Base-by-base conservation (phyloP, 2,113 vertebrate species). In the Erythrolamprus reginae region DNA sequence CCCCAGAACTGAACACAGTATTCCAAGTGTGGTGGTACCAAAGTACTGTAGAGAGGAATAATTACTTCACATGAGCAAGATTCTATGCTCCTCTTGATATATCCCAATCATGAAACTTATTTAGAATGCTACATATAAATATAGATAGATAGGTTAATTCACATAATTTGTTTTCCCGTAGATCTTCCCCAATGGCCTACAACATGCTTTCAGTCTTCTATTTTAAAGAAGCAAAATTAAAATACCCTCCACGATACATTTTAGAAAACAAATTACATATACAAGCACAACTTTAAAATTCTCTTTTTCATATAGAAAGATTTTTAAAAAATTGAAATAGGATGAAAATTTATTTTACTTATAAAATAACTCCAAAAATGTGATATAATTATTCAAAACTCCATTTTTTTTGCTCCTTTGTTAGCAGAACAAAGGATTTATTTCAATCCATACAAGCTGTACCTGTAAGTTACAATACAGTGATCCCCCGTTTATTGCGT, bases 381-480 rank as follows among this genome's bases (percentile, higher is more conserved):
- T 70, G n/a, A 70, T 6, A 33, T n/a, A 70, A 70, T 70, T 70
- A 38, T 70, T 70, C n/a, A 38, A 70, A 70, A 70, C 5, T 70
- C 65, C n/a, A 19, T 70, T 70, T 19, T n/a, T n/a, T n/a, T 70
- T 38, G n/a, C 5, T 13, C 61, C 61, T 70, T 70, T 70, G 65
- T 15, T 70, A 70, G 65, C 5, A 70, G n/a, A 70, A 70, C 65
- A 19, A 70, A 70, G 65, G 65, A 70, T 7, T 70, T 5, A n/a
- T 12, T 47, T 26, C 23, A 24, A 21, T 10, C 13, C 13, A 85
- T 45, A 52, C 6, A 33, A 42, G n/a, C 4, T 23, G 23, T 19
- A 86, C 23, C n/a, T 65, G n/a, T 12, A 87, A 83, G 61, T 9
- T 93, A 88, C 50, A 84, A 38, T 83, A 53, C 88, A 89, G n/a